Evolutionary conservation across 2,888 invertebrate genomes (phyloP).

Genomic region (Erebia ligea): DNA sequence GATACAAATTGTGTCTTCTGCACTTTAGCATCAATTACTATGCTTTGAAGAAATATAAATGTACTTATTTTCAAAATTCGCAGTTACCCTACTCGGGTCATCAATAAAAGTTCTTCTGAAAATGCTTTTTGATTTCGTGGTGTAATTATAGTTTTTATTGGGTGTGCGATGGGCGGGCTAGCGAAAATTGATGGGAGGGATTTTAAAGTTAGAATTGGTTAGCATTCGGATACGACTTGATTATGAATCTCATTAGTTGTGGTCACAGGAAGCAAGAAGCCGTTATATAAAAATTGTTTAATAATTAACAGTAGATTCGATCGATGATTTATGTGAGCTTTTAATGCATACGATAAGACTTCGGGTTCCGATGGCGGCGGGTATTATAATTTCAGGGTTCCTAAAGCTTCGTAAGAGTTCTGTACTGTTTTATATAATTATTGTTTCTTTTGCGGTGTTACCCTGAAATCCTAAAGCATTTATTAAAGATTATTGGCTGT

Average conservation of each 20-base stretch:
- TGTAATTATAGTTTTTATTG: conserved; percentile 65
- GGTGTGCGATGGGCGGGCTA: conserved; percentile 64
- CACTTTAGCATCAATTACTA: neutral
- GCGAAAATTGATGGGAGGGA: conserved; percentile 70
- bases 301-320: conserved; percentile 38
- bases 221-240: conserved; percentile 54
- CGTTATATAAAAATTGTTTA: conserved; percentile 32
- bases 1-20: too few species aligned
- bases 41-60: neutral
- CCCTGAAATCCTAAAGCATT: neutral
- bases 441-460: neutral
- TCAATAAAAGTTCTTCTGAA: conserved; percentile 40
- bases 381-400: conserved; percentile 6
- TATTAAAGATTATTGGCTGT: neutral
- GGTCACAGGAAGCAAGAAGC: conserved; percentile 44
- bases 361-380: conserved; percentile 5
- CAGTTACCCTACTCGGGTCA: conserved; percentile 29
- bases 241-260: conserved; percentile 56
- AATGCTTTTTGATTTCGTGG: conserved; percentile 56
- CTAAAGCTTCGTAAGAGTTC: neutral
- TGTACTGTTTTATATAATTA: neutral
- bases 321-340: conserved; percentile 32
- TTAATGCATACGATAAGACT: conserved; percentile 17
- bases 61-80: conserved; percentile 1
- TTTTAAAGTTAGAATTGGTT: conserved; percentile 54